Percentiles rank a stretch among this genome's conserved stretches.
Evolutionary conservation across 2,888 invertebrate genomes (phyloP).

Genomic region (Leucoma salicis): DNA sequence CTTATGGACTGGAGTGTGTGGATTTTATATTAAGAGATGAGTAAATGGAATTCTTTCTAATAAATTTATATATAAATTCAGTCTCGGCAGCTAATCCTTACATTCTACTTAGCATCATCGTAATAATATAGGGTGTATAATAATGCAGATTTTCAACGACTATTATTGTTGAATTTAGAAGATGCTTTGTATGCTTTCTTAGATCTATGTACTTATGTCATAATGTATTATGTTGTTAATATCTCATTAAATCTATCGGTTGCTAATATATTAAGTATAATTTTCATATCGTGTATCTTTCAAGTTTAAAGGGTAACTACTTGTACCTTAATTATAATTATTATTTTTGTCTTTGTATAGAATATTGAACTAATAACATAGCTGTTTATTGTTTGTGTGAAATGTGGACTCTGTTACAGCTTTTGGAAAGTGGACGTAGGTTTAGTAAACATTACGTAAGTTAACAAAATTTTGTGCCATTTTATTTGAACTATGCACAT

Average conservation of each 20-base stretch:
- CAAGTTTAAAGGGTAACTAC: constrained; percentile 26
- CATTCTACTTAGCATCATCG: too few relatives aligned
- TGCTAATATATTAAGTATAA: constrained; percentile 24
- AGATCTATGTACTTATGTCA: constrained; percentile 32
- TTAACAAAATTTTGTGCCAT: constrained; percentile 76
- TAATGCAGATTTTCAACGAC: background rate
- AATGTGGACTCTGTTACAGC: constrained; percentile 13
- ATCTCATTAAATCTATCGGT: constrained; percentile 13
- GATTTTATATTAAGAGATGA: too few relatives aligned
- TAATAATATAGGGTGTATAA: too few relatives aligned
- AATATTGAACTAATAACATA: constrained; percentile 10
- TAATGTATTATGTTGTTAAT: constrained; percentile 31
- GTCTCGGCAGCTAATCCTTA: too few relatives aligned
- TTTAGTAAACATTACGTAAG: constrained; percentile 37
- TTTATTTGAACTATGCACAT: constrained; percentile 57
- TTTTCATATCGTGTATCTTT: constrained; percentile 22
- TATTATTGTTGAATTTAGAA: constrained; percentile 16
- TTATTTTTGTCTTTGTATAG: constrained; percentile 14
- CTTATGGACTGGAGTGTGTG: too few relatives aligned
- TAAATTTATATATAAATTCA: too few relatives aligned
- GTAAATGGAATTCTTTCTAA: too few relatives aligned
- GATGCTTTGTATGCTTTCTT: constrained; percentile 19
- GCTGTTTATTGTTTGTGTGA: constrained; percentile 15
- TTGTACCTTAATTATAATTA: constrained; percentile 36
- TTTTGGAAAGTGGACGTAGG: constrained; percentile 23